Percentiles rank a stretch among this genome's conserved stretches.
phyloP scores from a whole-genome alignment of 2,888 invertebrate genomes.

The Lithophane ornitopus region DNA sequence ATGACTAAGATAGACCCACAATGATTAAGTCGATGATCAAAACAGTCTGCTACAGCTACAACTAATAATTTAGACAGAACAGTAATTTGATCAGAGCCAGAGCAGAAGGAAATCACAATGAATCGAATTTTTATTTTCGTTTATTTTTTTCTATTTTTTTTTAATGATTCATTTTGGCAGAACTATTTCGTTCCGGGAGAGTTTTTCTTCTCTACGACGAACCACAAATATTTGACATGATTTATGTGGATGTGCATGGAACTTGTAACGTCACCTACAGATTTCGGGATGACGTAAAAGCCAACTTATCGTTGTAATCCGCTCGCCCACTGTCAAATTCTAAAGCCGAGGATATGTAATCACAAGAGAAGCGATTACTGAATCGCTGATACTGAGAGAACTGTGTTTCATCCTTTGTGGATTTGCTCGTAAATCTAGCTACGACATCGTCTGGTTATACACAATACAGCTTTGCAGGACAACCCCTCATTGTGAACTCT shows the following conservation, averaged over 20 bases:
- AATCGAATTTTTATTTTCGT: background rate
- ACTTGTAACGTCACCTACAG: conserved; percentile 7
- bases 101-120: background rate
- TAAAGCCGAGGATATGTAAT: conserved; percentile 5
- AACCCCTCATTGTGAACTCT: background rate
- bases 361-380: conserved; percentile 22
- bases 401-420: background rate
- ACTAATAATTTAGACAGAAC: conserved; percentile 11
- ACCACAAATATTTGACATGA: conserved; percentile 5
- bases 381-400: conserved; percentile 2
- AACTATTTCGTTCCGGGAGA: background rate
- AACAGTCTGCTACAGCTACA: background rate
- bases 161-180: conserved; percentile 1
- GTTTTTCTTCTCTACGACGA: background rate
- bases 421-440: background rate
- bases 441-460: background rate
- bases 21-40: conserved; percentile 12
- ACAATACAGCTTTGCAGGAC: background rate
- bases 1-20: conserved; percentile 10
- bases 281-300: conserved; percentile 43
- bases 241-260: conserved; percentile 7
- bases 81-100: conserved; percentile 13
- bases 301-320: conserved; percentile 30
- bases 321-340: conserved; percentile 40
- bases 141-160: too few species aligned